Evolutionary conservation across 2,888 invertebrate genomes (phyloP).

Genomic region (Chymomyza procnemis): DNA sequence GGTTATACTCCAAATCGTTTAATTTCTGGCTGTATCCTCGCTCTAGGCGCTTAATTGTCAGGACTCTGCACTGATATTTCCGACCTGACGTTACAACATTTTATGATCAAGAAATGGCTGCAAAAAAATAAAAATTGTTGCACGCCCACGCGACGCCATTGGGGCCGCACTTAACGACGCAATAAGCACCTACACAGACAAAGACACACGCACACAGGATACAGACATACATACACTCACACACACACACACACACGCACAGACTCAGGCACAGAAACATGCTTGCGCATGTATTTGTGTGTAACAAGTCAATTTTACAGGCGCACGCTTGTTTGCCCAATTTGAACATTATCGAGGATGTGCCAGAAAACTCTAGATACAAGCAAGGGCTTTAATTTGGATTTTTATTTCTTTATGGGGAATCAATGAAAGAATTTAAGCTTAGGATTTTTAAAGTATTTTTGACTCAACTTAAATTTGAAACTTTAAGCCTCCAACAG

Average conservation of each 20-base stretch:
- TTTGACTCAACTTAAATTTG: no score
- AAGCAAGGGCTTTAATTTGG: no score
- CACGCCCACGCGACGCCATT: constrained; percentile 31
- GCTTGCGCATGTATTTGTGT: neutral
- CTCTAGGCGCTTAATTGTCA: constrained; percentile 40
- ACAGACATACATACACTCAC: neutral
- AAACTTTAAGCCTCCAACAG: no score
- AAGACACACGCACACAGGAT: neutral
- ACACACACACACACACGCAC: constrained; percentile 1
- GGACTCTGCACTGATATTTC: constrained; percentile 32
- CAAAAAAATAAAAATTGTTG: constrained; percentile 30
- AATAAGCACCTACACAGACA: constrained; percentile 36
- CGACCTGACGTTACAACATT: constrained; percentile 21
- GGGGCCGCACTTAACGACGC: constrained; percentile 47
- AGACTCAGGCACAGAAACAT: neutral
- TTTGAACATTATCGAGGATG: neutral
- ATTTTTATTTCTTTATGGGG: neutral
- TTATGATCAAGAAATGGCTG: constrained; percentile 8
- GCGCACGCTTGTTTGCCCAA: neutral
- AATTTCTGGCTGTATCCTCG: constrained; percentile 6
- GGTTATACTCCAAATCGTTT: neutral
- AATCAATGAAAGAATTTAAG: neutral
- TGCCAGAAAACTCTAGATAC: no score
- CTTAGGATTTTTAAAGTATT: no score
- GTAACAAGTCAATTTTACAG: constrained; percentile 4